Evolutionary conservation across 2,113 vertebrate species (phyloP).

Genomic region (Thunnus thynnus): DNA sequence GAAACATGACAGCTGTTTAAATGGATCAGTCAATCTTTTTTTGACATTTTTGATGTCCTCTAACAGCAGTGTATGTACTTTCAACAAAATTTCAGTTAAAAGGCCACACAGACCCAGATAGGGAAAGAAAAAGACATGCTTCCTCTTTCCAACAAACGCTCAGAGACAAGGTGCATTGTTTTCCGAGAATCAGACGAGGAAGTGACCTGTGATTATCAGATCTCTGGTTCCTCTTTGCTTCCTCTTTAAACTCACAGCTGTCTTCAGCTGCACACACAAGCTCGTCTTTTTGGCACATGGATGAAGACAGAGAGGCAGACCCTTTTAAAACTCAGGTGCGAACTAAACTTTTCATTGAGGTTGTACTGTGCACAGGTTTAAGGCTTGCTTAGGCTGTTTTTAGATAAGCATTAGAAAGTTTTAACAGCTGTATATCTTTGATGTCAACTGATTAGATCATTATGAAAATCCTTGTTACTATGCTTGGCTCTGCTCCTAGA

Average conservation of each 20-base stretch:
- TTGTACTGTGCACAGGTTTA: neutral
- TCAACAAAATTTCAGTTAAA: conserved; percentile 16
- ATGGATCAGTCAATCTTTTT: neutral
- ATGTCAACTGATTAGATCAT: neutral
- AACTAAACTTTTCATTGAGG: conserved; percentile 16
- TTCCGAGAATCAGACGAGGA: conserved; percentile 74
- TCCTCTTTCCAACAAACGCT: conserved; percentile 74
- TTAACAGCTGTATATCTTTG: neutral
- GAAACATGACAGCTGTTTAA: too few species aligned
- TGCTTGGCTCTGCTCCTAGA: conserved; percentile 80
- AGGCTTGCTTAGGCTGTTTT: too few species aligned
- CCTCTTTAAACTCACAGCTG: conserved; percentile 66
- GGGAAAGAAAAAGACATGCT: conserved; percentile 44
- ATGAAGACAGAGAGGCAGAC: neutral
- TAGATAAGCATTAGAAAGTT: neutral
- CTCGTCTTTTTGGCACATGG: neutral
- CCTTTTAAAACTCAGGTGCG: conserved; percentile 26
- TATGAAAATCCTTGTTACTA: neutral
- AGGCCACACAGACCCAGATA: conserved; percentile 7
- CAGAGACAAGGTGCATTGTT: conserved; percentile 81
- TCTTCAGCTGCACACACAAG: neutral
- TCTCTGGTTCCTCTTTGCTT: conserved; percentile 75
- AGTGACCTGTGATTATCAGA: conserved; percentile 72
- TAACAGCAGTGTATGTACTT: neutral
- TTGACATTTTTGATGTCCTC: neutral